A percentile compares a stretch with the other conserved stretches of the same genome.
Evolutionary conservation across 2,113 vertebrate species (phyloP).

Genomic region (Cyphomyrus discorhynchus): DNA sequence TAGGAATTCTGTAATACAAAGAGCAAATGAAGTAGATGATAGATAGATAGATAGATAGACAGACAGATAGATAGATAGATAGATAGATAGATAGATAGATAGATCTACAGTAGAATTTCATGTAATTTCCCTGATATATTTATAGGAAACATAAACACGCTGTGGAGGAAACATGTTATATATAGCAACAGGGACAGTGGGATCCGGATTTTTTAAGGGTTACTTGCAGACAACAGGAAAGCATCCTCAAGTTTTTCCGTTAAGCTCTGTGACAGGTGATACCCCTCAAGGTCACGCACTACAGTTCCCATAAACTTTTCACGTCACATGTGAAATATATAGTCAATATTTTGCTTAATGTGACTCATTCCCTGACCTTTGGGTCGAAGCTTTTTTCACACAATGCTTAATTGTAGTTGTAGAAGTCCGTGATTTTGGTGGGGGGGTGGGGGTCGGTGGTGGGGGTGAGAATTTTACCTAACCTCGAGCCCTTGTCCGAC

Average conservation of each 20-base stretch:
- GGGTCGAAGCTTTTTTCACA: background rate
- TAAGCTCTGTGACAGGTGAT: background rate
- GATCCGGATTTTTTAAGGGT: background rate
- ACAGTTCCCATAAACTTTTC: background rate
- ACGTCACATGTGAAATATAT: background rate
- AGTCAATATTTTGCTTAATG: background rate
- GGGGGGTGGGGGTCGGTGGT: no score
- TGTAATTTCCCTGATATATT: background rate
- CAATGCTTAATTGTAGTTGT: background rate
- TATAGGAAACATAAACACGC: background rate
- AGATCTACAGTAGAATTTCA: background rate
- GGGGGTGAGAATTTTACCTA: background rate
- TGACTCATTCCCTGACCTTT: background rate
- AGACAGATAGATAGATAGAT: background rate
- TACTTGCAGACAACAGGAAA: slow-evolving; percentile 13
- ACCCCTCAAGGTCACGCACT: background rate
- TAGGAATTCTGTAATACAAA: background rate
- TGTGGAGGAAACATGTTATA: background rate
- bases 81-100: background rate
- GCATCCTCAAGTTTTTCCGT: background rate
- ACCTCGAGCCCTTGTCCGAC: background rate
- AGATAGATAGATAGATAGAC: background rate
- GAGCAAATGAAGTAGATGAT: background rate
- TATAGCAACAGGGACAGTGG: background rate
- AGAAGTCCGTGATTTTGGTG: background rate